Evolutionary conservation across 2,888 invertebrate species (phyloP), one percentile per base, ranked within the genome.

Genomic region (Conchocele bisecta): DNA sequence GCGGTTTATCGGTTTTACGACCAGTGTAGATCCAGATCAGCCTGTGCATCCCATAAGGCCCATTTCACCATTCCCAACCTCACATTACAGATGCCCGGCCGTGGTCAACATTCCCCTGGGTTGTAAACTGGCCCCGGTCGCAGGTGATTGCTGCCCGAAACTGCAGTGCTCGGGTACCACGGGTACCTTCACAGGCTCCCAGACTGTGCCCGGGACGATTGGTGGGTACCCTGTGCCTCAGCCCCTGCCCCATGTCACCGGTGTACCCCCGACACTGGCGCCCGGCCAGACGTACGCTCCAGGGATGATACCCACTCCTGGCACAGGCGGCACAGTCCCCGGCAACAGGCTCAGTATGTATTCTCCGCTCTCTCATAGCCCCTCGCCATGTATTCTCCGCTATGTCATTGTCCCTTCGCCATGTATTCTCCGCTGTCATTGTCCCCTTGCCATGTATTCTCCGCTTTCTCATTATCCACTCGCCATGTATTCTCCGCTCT

Each of bases 141-240:
- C 69, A 7, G 78, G 79, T 1, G 75, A 81, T 37, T 86, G 86
- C 57, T 86, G 86, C 66, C 81, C 79, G 26, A 71, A 69, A 24
- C 65, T 86, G 37, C 48, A 78, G 22, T 86, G 86, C 59, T 54
- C 60, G 17, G 76, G 81, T 13, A 71, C 70, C 0, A 53, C 64
- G 7, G 83, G 85, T 7, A 78, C 76, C 11, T 83, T 86, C 58
- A 76, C 79, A 0, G 85, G 84, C 4, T 86, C 86, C 5, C 79
- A 83, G 64, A 80, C 82, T 7, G 71, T 79, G 7, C 82, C 83
- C n/a, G 77, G 79, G 46, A 80, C 82, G 24, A 78, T 85, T 48
- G 86, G 86, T 31, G 83, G 81, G 7, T 77, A 82, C 41, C 82
- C 84, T 4, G 65, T 79, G 0, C 82, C 83, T 13, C 76, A 67